These are phyloP conservation scores for Pelecanus crispus DNA, from an alignment of 2,113 vertebrate species.

Conservation along the genomic window DNA sequence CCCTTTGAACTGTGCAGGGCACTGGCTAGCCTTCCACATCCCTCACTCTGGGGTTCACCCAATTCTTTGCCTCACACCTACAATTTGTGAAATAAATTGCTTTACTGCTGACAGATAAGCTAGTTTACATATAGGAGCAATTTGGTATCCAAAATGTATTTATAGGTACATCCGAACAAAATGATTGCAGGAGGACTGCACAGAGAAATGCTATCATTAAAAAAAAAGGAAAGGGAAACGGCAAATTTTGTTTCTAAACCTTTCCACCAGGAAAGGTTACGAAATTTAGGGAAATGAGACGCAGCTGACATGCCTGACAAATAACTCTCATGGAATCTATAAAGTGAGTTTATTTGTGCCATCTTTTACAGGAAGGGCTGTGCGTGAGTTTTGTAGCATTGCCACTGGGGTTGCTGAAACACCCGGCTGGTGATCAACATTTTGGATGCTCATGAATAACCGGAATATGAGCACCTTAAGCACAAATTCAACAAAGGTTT, in stretches of 20 bases:
- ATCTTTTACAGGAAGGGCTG: constrained; percentile 37
- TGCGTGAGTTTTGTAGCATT: neutral
- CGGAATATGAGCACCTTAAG: constrained; percentile 59
- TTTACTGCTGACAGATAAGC: neutral
- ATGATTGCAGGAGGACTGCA: neutral
- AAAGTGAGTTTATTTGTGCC: constrained; percentile 39
- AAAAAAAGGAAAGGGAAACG: neutral
- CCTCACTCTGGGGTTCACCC: neutral
- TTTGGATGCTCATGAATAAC: constrained; percentile 63
- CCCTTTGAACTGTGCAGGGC: neutral
- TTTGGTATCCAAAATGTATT: neutral
- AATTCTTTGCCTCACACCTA: neutral
- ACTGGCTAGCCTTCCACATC: neutral
- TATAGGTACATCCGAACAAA: neutral
- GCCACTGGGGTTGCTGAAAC: constrained; percentile 34
- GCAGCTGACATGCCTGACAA: constrained; percentile 38
- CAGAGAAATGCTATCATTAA: neutral
- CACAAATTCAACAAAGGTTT: constrained; percentile 63
- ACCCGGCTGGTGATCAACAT: constrained; percentile 32
- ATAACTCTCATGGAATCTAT: constrained; percentile 11
- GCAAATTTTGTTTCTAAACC: constrained; percentile 20
- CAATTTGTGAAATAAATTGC: neutral
- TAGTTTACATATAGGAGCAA: neutral
- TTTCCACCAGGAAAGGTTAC: neutral
- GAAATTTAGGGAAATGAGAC: constrained; percentile 22